Evolutionary conservation across 2,113 vertebrate species (phyloP), one percentile per base, ranked within the genome.

Genomic region (Pangasianodon hypophthalmus): DNA sequence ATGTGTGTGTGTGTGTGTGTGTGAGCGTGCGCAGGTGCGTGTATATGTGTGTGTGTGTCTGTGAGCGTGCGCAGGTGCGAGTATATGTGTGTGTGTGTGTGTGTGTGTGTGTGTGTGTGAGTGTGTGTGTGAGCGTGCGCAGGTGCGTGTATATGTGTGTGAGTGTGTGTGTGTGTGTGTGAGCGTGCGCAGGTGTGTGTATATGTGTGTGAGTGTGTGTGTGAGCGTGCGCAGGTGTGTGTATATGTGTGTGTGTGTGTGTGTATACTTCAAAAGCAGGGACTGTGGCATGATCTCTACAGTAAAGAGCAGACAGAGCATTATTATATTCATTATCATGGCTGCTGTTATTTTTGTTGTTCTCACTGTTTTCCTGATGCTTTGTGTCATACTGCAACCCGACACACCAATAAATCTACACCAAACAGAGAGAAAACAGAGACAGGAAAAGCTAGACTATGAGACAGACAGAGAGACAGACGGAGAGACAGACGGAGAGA

Each of bases 231-330:
- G 75, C 87, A 87, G 90, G 91, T 89, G 91, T 86, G 89, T 69
- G 46, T 80, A 37, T 75, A 41, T 54, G 52, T 79, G 37, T 69
- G 56, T 86, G 50, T 71, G 77, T 79, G 81, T 77, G 94, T 93
- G 92, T 94, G 93, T 94, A 26, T 79, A 29, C 6, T 81, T n/a
- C 29, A 81, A 32, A 50, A 32, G 79, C 79, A 52, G 46, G 14
- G 48, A 80, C 16, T 29, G 8, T 52, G 32, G 8, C 52, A 37
- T 56, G n/a, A 37, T 37, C 54, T 8, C n/a, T 9, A 56, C 50
- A 56, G 81, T 83, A 58, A 58, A 83, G 18, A 37, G 81, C 56
- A 84, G 5, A 85, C 77, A 50, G 75, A 6, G 44, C 7, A 46
- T 37, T 29, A 50, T 50, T 80, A 14, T 50, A 48, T 79, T 79